These are phyloP conservation scores for Myocastor coypus DNA, from an alignment of 2,113 vertebrate genomes.

Conservation along the genomic window DNA sequence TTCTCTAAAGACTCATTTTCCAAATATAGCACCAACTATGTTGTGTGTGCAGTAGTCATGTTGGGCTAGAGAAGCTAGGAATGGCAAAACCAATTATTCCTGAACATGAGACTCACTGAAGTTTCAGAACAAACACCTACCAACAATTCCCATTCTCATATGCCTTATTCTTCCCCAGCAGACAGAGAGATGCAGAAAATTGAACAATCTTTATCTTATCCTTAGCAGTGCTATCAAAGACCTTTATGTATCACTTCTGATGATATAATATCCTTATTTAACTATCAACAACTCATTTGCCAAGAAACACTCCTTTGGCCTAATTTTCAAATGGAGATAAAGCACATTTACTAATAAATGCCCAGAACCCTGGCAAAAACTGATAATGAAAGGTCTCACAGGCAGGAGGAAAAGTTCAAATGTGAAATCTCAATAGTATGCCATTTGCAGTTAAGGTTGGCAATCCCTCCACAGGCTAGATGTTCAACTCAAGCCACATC, in stretches of 20 bases:
- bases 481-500: conserved; percentile 67
- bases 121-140: conserved; percentile 9
- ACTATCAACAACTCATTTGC: background rate
- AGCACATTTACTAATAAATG: background rate
- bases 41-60: background rate
- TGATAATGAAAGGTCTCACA: background rate
- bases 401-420: background rate
- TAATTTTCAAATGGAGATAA: conserved; percentile 41
- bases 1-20: conserved; percentile 55
- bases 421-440: conserved; percentile 1
- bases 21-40: background rate
- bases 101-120: background rate
- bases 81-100: conserved; percentile 25
- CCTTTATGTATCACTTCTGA: background rate
- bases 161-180: conserved; percentile 14
- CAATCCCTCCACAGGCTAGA: conserved; percentile 35
- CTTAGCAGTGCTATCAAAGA: conserved; percentile 33
- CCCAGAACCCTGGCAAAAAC: background rate
- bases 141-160: background rate
- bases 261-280: conserved; percentile 1
- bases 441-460: conserved; percentile 58
- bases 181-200: background rate
- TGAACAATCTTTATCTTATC: too few relatives aligned
- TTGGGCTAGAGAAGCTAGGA: background rate
- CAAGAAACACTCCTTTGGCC: background rate